A percentile compares a stretch with the other conserved stretches of the same genome.
Evolutionary conservation across 1,140 invertebrate genomes (phyloP).

Genomic region (Phortica variegata): DNA sequence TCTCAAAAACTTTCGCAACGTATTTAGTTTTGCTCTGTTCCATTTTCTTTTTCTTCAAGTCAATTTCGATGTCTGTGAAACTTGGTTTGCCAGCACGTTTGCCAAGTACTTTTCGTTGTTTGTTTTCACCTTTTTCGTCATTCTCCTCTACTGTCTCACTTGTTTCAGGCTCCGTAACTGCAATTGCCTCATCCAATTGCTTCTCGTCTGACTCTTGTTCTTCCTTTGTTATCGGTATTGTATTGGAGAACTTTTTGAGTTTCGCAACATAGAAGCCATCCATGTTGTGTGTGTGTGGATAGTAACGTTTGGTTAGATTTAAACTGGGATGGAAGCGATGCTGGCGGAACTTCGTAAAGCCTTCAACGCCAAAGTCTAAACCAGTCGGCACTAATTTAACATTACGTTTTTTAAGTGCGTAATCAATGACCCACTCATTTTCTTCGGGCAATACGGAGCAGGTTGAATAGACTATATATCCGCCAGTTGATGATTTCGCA

Average conservation of each 20-base stretch:
- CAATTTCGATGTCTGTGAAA: constrained; percentile 34
- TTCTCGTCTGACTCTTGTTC: constrained; percentile 59
- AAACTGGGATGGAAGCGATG: constrained; percentile 91
- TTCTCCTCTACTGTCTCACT: constrained; percentile 1
- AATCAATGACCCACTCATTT: constrained; percentile 97
- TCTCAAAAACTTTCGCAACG: constrained; percentile 54
- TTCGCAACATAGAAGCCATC: constrained; percentile 99
- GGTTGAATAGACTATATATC: constrained; percentile 97
- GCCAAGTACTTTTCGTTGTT: constrained; percentile 30
- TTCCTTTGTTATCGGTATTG: constrained; percentile 64
- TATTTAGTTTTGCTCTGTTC: constrained; percentile 52
- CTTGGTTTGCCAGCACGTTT: constrained; percentile 52
- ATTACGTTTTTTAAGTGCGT: constrained; percentile 89
- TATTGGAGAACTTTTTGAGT: constrained; percentile 93
- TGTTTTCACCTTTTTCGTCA: constrained; percentile 41
- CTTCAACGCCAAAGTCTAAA: constrained; percentile 93
- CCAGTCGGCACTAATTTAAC: constrained; percentile 94
- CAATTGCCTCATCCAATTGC: constrained; percentile 44
- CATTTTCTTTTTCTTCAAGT: constrained; percentile 53
- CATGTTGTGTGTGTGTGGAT: constrained; percentile 98
- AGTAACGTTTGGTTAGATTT: constrained; percentile 88
- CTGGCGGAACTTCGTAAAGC: constrained; percentile 86
- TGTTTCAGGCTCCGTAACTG: constrained; percentile 22
- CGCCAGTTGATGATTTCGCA: constrained; percentile 87
- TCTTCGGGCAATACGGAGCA: constrained; percentile 98